Evolutionary conservation across 2,113 vertebrate genomes (phyloP).

Genomic region (Manacus vitellinus): DNA sequence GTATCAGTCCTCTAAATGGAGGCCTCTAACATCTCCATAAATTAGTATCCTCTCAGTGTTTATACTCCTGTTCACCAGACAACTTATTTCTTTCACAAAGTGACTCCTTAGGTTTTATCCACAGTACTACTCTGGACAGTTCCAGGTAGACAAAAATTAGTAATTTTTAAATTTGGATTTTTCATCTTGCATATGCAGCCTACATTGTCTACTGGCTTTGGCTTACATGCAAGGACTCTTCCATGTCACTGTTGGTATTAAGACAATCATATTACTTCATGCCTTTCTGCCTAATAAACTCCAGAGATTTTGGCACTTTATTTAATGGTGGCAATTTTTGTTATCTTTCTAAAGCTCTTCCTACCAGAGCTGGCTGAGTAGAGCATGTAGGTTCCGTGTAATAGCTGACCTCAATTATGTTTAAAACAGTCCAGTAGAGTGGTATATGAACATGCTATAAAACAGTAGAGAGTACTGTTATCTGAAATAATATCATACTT

Average conservation of each 20-base stretch:
- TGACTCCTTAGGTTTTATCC: neutral
- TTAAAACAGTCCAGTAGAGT: neutral
- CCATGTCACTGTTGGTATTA: neutral
- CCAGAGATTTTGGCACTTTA: neutral
- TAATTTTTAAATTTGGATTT: neutral
- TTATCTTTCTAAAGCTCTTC: neutral
- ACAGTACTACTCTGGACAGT: neutral
- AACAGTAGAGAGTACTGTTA: neutral
- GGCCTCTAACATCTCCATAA: neutral
- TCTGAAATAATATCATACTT: conserved; percentile 48
- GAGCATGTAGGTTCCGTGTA: neutral
- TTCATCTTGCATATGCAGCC: neutral
- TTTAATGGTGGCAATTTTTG: neutral
- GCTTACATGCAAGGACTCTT: neutral
- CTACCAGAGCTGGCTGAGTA: neutral
- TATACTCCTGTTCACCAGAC: neutral
- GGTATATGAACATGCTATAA: neutral
- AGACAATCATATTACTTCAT: neutral
- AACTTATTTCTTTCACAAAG: neutral
- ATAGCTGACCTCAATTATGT: neutral
- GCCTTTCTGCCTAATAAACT: neutral
- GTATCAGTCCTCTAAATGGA: neutral
- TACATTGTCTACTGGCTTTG: neutral
- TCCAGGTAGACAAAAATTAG: neutral
- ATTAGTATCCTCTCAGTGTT: neutral